A percentile compares a stretch with the other conserved stretches of the same genome.
Conservation (phyloP, 2,888 invertebrate species). For the Euproctis similis region DNA sequence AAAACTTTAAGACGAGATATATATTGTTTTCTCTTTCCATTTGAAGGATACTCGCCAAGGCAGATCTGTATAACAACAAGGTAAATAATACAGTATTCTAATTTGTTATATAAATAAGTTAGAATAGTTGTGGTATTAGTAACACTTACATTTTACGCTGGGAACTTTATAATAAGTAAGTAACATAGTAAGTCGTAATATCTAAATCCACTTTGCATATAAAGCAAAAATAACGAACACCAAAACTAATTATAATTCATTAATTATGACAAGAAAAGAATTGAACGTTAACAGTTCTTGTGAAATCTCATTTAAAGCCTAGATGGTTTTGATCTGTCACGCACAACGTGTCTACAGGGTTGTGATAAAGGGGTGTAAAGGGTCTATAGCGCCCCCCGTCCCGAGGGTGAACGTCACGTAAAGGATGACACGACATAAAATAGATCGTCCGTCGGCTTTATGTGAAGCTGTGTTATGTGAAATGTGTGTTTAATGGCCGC, state of each 20-base stretch:
- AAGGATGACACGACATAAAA: constrained; percentile 41
- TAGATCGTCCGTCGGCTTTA: constrained; percentile 44
- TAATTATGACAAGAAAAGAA: constrained; percentile 13
- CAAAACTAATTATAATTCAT: constrained; percentile 4
- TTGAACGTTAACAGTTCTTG: constrained; percentile 8
- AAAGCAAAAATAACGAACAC: background rate
- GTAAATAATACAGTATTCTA: too few species aligned
- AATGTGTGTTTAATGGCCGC: constrained; percentile 21
- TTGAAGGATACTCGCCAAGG: too few species aligned
- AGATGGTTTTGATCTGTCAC: constrained; percentile 27
- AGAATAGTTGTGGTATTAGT: too few species aligned
- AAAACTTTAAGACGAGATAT: too few species aligned
- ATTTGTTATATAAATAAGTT: too few species aligned
- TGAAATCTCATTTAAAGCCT: constrained; percentile 21
- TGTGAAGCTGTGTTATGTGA: constrained; percentile 23
- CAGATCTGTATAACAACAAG: too few species aligned
- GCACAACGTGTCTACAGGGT: constrained; percentile 19
- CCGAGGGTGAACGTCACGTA: constrained; percentile 35
- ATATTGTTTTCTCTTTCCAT: too few species aligned
- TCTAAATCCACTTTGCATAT: too few species aligned
- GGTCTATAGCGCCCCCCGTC: constrained; percentile 20
- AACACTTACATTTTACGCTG: constrained; percentile 4
- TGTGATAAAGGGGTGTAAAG: constrained; percentile 24
- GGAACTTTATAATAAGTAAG: constrained; percentile 5
- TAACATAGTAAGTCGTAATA: constrained; percentile 6